Evolutionary conservation across 2,888 invertebrate genomes (phyloP).

Genomic region (Platycnemis pennipes): DNA sequence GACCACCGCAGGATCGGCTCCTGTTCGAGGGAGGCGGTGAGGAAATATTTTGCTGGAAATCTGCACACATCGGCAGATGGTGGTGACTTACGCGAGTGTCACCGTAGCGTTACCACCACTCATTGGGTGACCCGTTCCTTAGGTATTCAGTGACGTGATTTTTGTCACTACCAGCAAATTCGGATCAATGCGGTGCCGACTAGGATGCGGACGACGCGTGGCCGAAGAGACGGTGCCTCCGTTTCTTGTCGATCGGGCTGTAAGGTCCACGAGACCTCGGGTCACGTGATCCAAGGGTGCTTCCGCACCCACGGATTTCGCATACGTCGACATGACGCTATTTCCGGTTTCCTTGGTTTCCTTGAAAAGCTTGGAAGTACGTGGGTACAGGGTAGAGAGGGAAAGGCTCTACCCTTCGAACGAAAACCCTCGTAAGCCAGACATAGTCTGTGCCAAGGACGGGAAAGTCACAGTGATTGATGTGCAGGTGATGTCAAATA

Average conservation of each 20-base stretch:
- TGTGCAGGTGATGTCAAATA: not conserved
- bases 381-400: not conserved
- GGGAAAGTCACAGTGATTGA: not conserved
- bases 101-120: too few species aligned
- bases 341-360: too few species aligned
- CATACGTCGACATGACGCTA: too few species aligned
- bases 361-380: not conserved
- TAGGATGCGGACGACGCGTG: slow-evolving; percentile 74
- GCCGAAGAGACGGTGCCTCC: slow-evolving; percentile 69
- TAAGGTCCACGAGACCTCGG: slow-evolving; percentile 75
- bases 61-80: too few species aligned
- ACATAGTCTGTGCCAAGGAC: not conserved
- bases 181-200: slow-evolving; percentile 76
- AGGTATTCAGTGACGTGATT: too few species aligned
- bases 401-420: not conserved
- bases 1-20: too few species aligned
- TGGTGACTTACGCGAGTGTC: too few species aligned
- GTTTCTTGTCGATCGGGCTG: slow-evolving; percentile 76
- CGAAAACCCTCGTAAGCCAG: not conserved
- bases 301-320: slow-evolving; percentile 76
- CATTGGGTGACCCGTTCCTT: too few species aligned
- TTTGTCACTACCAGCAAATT: slow-evolving; percentile 74
- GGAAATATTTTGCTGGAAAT: too few species aligned
- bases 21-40: too few species aligned
- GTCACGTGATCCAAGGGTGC: slow-evolving; percentile 76